These are phyloP conservation scores for Disparrhopalites patrizii DNA, from an alignment of 2,888 invertebrate species.

Conservation along the genomic window DNA sequence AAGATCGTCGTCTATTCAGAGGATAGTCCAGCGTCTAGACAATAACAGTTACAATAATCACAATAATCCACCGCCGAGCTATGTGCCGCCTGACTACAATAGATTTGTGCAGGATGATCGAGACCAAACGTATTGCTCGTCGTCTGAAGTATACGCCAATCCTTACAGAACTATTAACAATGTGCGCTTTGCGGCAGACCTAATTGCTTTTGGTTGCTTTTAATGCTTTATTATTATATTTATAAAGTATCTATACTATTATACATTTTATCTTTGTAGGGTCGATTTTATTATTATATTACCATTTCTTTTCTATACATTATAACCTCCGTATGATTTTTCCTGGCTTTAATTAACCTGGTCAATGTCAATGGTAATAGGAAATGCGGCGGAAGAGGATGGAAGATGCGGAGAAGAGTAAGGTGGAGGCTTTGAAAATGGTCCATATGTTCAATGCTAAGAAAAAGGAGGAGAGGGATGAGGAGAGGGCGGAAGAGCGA, in stretches of 20 bases:
- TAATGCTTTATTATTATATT: not conserved
- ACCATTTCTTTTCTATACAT: not conserved
- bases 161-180: conserved; percentile 31
- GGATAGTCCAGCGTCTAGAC: conserved; percentile 23
- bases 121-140: not conserved
- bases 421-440: conserved; percentile 22
- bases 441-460: conserved; percentile 18
- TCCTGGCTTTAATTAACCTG: not conserved
- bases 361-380: conserved; percentile 4
- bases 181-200: conserved; percentile 16
- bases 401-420: conserved; percentile 29
- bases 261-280: no score
- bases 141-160: conserved; percentile 28
- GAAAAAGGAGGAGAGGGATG: conserved; percentile 22
- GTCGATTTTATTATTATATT: no score
- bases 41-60: conserved; percentile 4
- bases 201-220: not conserved
- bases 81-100: not conserved
- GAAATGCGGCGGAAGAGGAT: conserved; percentile 25
- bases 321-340: not conserved
- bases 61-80: not conserved
- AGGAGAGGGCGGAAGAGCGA: conserved; percentile 15
- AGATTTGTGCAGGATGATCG: not conserved
- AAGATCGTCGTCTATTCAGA: conserved; percentile 25
- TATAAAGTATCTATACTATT: no score